Evolutionary conservation across 1,140 invertebrate species (phyloP).

Genomic region (Hormaphis cornu): DNA sequence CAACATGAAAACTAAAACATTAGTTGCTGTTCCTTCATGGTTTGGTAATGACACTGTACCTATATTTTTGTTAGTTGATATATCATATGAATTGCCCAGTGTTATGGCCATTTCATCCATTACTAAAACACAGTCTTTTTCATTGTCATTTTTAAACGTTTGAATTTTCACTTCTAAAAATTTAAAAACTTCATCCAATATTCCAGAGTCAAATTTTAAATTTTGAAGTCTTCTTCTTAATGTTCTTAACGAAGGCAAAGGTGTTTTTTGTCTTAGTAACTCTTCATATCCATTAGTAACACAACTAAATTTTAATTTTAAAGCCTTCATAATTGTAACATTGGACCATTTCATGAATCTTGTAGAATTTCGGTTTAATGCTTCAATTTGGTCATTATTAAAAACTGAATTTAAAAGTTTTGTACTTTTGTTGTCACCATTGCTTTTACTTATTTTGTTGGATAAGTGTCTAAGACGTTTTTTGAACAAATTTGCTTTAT

Average conservation of each 20-base stretch:
- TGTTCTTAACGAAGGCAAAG: constrained; percentile 31
- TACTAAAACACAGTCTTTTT: constrained; percentile 3
- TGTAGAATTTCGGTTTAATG: background rate
- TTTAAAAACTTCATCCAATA: constrained; percentile 30
- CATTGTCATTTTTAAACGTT: constrained; percentile 7
- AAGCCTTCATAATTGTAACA: background rate
- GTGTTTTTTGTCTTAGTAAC: constrained; percentile 15
- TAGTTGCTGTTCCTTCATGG: constrained; percentile 5
- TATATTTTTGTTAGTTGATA: background rate
- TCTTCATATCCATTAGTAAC: constrained; percentile 25
- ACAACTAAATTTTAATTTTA: constrained; percentile 15
- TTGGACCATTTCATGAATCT: background rate
- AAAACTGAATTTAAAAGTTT: background rate
- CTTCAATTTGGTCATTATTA: background rate
- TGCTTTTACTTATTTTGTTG: too few relatives aligned
- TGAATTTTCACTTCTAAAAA: constrained; percentile 29
- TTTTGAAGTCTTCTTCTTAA: constrained; percentile 29
- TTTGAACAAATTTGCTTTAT: background rate
- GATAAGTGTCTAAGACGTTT: background rate
- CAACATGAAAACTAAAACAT: constrained; percentile 3
- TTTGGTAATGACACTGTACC: background rate
- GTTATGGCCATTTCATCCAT: constrained; percentile 31
- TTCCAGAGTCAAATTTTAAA: constrained; percentile 26
- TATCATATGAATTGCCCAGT: background rate
- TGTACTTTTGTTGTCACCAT: background rate